These are phyloP conservation scores for Whitmania pigra DNA, from an alignment of 1,140 invertebrate genomes.

Conservation along the genomic window DNA sequence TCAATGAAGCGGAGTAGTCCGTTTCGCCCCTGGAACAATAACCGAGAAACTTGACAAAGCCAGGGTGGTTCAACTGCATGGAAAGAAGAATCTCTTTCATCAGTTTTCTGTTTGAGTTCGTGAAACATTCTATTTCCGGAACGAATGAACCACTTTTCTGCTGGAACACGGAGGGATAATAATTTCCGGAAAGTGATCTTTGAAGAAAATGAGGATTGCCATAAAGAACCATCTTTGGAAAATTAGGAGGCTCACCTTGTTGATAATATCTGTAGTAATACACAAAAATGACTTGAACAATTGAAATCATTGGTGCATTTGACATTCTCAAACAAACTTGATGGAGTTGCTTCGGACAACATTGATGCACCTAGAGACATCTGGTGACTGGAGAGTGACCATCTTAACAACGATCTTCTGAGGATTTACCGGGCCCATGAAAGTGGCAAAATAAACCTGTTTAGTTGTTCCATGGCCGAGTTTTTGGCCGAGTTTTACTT, in stretches of 20 bases:
- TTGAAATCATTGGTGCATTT: not conserved
- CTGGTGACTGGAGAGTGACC: slow-evolving; percentile 36
- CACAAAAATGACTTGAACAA: too few relatives aligned
- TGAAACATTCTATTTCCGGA: slow-evolving; percentile 30
- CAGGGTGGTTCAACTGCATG: slow-evolving; percentile 34
- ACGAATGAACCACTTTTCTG: not conserved
- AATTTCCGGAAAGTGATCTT: too few relatives aligned
- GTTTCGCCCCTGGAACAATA: slow-evolving; percentile 38
- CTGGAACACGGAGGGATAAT: slow-evolving; percentile 12
- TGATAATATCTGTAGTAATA: too few relatives aligned
- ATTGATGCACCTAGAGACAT: slow-evolving; percentile 33
- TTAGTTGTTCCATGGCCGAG: slow-evolving; percentile 38
- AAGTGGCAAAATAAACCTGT: slow-evolving; percentile 27
- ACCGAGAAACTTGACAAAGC: slow-evolving; percentile 34
- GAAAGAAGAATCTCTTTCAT: slow-evolving; percentile 41
- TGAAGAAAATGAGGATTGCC: too few relatives aligned
- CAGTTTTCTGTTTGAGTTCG: slow-evolving; percentile 36
- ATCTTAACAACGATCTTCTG: slow-evolving; percentile 35
- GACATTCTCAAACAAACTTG: not conserved
- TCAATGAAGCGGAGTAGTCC: slow-evolving; percentile 35
- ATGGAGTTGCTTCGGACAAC: slow-evolving; percentile 12
- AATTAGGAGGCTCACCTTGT: too few relatives aligned
- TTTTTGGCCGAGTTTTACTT: slow-evolving; percentile 32
- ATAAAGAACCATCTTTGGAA: too few relatives aligned
- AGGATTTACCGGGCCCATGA: slow-evolving; percentile 27